Percentiles rank a stretch among this genome's conserved stretches.
phyloP scores from a whole-genome alignment of 2,113 vertebrate species.

The Mus pahari region DNA sequence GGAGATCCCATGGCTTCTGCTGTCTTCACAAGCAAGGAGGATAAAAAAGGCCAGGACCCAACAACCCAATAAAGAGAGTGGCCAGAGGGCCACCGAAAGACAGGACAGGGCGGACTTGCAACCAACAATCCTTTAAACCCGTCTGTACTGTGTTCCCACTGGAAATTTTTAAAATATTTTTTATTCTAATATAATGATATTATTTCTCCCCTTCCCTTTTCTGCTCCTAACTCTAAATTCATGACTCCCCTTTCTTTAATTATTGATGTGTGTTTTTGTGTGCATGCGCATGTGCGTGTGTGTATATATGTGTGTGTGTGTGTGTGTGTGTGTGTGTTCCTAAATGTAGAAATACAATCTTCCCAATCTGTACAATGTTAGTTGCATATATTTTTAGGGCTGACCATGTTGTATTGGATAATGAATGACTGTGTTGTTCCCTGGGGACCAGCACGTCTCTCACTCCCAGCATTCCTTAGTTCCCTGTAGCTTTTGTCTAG shows the following conservation, averaged over 20 bases:
- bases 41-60: background rate
- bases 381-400: background rate
- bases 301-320: background rate
- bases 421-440: background rate
- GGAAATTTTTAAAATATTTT: background rate
- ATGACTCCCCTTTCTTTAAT: background rate
- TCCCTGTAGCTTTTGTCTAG: background rate
- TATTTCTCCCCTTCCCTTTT: background rate
- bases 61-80: background rate
- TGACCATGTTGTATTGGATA: background rate
- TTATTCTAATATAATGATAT: background rate
- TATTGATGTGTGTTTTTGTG: background rate
- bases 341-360: background rate
- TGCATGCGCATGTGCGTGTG: background rate
- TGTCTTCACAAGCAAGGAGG: background rate
- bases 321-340: background rate
- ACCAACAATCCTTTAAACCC: background rate
- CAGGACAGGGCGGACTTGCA: background rate
- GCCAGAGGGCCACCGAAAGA: rapidly evolving
- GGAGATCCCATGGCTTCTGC: background rate
- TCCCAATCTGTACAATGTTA: background rate
- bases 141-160: background rate
- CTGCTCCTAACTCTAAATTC: background rate
- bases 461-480: background rate
- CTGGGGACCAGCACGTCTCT: background rate